phyloP scores from a whole-genome alignment of 2,113 vertebrate genomes.

The Chionomys nivalis region DNA sequence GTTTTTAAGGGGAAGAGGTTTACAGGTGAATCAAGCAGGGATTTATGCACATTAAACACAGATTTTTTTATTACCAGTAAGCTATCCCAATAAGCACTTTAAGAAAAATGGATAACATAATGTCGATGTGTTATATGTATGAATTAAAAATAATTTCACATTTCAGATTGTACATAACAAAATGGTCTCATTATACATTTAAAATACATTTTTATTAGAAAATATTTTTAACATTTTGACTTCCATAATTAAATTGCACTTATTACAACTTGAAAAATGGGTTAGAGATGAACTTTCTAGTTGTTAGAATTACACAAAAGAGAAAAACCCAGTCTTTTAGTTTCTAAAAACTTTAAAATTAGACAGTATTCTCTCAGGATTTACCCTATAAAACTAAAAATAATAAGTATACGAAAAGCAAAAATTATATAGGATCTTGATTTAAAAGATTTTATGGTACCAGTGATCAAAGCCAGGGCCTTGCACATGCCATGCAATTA shows the following conservation, averaged over 20 bases:
- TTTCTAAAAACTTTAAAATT: constrained; percentile 31
- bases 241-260: neutral
- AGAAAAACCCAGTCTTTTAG: constrained; percentile 49
- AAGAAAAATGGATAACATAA: neutral
- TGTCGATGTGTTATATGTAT: neutral
- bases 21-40: neutral
- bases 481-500: neutral
- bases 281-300: constrained; percentile 8
- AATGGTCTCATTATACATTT: neutral
- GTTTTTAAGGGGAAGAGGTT: neutral
- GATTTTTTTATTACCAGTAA: neutral
- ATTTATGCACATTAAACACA: neutral
- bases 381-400: constrained; percentile 4
- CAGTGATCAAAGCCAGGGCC: neutral
- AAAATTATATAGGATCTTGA: neutral
- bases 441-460: neutral
- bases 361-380: neutral
- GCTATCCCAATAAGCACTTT: neutral
- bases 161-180: constrained; percentile 27
- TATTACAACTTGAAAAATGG: neutral
- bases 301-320: neutral
- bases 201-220: constrained; percentile 57
- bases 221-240: constrained; percentile 37
- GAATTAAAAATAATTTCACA: constrained; percentile 47
- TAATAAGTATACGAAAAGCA: constrained; percentile 11